Evolutionary conservation across 1,140 invertebrate species (phyloP), one percentile per base, ranked within the genome.

Genomic region (Fopius arisanus): DNA sequence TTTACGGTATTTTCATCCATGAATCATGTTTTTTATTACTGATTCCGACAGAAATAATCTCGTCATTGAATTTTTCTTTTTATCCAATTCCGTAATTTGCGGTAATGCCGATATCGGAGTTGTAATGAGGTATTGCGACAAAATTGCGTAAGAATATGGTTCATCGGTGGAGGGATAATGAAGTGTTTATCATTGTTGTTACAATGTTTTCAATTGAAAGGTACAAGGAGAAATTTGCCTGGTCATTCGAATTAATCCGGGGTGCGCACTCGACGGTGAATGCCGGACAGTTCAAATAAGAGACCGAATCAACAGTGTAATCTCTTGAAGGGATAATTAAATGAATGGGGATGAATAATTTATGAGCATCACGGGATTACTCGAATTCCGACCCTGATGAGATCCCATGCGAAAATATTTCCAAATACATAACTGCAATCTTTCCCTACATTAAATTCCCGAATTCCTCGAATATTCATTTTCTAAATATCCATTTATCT

Each of bases 251-350:
- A 48, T 48, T 48, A 48, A 48, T 48, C 43, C 43, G 16, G 12
- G n/a, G n/a, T 48, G 43, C 43, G 16, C 43, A 48, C 43, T 48
- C 43, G 16, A 48, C n/a, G n/a, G 7, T 14, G 5, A 37, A 12
- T n/a, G 43, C n/a, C 43, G 43, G 43, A 48, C 43, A 48, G 43
- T 48, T 48, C 43, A 48, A 48, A 48, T 48, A 48, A 48, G 43
- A 48, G 14, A 48, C 43, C 5, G 16, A 48, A 48, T 48, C 43
- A 48, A 37, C 43, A 48, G 43, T 48, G 43, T 48, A 48, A 48
- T 48, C 43, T 48, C 43, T 48, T 19, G 16, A 48, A 19, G 16
- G 43, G 43, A 48, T 48, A 48, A 48, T 48, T 48, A 48, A 48
- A 48, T 48, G 43, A 48, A 48, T 48, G 43, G 16, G 43, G 16